Evolutionary conservation across 2,797 vertebrate genomes (phyloP), one percentile per base, ranked within the genome.

Genomic region (Anabas testudineus): DNA sequence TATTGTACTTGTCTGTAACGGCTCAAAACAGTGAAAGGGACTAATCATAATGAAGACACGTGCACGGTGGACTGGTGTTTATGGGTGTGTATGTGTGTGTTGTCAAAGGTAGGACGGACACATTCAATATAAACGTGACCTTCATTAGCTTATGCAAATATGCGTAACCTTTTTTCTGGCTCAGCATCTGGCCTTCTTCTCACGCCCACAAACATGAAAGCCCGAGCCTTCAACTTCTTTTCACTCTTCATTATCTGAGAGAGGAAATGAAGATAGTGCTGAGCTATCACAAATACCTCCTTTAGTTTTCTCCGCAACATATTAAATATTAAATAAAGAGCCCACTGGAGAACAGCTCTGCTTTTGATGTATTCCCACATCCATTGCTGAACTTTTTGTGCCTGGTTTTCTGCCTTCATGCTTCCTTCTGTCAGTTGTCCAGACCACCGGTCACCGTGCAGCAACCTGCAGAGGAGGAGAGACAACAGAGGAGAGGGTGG

Each of bases 131-230:
- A 60, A 74, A 70, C 61, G 56, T 74, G 71, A 88, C 83, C 86
- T 84, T 90, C 76, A 91, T 93, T 91, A 92, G 80, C 89, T 65
- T 90, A 89, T 91, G 87, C 83, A 87, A 90, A 92, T 91, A 48
- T 32, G 61, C 42, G 48, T 51, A 76, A 55, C 64, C 67, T 60
- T 70, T 62, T 47, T 63, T 64, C 43, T 67, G 71, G 48, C 63
- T 76, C 72, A 41, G 76, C 75, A 82, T 64, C 82, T 75, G 65
- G 61, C 61, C 36, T 13, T 34, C 32, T 72, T 80, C 81, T 59
- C 76, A 78, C 51, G 13, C 45, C 24, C 55, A 55, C 43, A 58
- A 39, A 51, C 71, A 71, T 49, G 13, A 28, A 65, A 43, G 45
- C 60, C 47, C 21, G 47, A 55, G 70, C 72, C 61, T 74, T 68